Base-by-base conservation (phyloP, 2,797 vertebrate species). In the Capromys pilorides region DNA sequence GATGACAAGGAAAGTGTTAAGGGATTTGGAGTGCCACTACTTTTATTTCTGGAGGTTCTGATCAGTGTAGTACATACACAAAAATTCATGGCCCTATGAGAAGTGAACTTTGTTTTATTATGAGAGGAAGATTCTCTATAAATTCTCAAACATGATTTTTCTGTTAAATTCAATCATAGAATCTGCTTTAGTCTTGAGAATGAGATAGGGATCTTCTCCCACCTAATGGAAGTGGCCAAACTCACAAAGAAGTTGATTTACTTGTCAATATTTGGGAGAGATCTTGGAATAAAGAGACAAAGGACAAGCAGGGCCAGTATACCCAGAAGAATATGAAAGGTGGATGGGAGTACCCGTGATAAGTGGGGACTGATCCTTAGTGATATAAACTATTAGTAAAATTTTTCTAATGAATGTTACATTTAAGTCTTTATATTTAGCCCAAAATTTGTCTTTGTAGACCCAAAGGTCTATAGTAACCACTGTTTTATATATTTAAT, bases 81-180 rank as follows among this genome's bases (percentile, higher is more conserved):
- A 89, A 89, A n/a, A 90, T 45, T 51, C 21, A 39, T 39, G 39
- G 59, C 2, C 83, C 86, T 13, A 10, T 5, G 8, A 90, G 26
- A 93, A 90, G 41, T 5, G 36, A 33, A 36, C 39, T 92, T 73
- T 28, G 22, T 79, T 92, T 88, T 85, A 49, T 88, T 83, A 61
- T 49, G 71, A 79, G 36, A 62, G 21, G 4, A 21, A 62, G 31
- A 62, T 67, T 33, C 36, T 54, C 13, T 67, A 7, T 82, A 83
- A 51, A 33, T 41, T 69, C 26, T 41, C 22, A 31, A 95, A 51
- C 11, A n/a, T 18, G 26, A 67, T 33, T 11, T 77, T 79, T 73
- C 45, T 79, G 21, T 51, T 36, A 84, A 91, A 79, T 78, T 84
- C 54, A 84, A 31, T 91, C 31, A 21, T 49, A 78, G 67, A 69